Conservation (phyloP, 2,888 invertebrate species). For the Yponomeuta malinellus region DNA sequence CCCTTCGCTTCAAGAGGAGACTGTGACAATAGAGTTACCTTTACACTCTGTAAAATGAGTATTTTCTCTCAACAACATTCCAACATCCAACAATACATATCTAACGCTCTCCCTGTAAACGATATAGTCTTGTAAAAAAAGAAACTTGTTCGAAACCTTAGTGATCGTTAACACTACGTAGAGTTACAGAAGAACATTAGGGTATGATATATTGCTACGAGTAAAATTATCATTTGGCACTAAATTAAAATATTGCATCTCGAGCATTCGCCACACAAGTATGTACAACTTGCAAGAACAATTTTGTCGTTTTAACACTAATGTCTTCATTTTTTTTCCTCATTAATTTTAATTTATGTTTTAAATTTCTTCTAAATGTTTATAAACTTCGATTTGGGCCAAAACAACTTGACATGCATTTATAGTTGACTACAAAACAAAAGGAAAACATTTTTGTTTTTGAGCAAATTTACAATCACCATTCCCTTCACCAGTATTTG, state of each 20-base stretch:
- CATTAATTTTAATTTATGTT: slow-evolving; percentile 34
- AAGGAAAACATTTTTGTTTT: slow-evolving; percentile 48
- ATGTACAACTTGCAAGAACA: slow-evolving; percentile 42
- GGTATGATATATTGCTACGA: slow-evolving; percentile 73
- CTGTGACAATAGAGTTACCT: slow-evolving; percentile 33
- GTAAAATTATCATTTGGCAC: slow-evolving; percentile 77
- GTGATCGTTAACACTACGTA: slow-evolving; percentile 70
- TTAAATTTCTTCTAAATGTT: slow-evolving; percentile 43
- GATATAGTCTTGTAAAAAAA: slow-evolving; percentile 75
- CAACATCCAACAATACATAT: slow-evolving; percentile 67
- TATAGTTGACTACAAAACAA: slow-evolving; percentile 40
- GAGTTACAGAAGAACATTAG: slow-evolving; percentile 72
- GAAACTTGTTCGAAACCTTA: slow-evolving; percentile 70
- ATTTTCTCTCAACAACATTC: slow-evolving; percentile 71
- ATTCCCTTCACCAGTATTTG: background rate
- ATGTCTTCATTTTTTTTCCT: slow-evolving; percentile 35
- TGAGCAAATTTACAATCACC: slow-evolving; percentile 48
- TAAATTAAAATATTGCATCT: slow-evolving; percentile 75
- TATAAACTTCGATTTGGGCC: slow-evolving; percentile 54
- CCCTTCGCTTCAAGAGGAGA: background rate
- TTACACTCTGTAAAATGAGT: slow-evolving; percentile 70
- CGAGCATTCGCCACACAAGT: slow-evolving; percentile 65
- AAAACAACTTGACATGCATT: slow-evolving; percentile 38
- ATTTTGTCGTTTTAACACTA: slow-evolving; percentile 48
- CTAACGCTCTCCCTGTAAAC: slow-evolving; percentile 74